Conservation (phyloP, 2,797 vertebrate genomes). For the Poecile montanus region DNA sequence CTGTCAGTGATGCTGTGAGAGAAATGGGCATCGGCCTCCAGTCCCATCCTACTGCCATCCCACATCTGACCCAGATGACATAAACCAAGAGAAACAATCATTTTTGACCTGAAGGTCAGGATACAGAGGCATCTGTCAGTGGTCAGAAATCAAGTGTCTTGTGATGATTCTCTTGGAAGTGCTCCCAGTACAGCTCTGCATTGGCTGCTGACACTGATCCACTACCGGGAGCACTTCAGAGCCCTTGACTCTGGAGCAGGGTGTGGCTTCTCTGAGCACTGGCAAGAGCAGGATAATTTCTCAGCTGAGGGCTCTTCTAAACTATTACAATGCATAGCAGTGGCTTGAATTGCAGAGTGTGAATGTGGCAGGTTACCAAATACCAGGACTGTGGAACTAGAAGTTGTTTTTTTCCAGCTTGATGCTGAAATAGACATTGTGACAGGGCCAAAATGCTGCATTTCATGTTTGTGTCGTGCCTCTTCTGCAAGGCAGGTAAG, state of each 20-base stretch:
- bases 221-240: background rate
- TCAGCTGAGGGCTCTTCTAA: background rate
- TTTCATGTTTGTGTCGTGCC: background rate
- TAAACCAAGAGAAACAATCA: background rate
- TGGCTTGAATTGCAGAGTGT: background rate
- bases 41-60: background rate
- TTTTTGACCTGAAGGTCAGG: background rate
- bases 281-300: background rate
- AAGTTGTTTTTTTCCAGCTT: background rate
- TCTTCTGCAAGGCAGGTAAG: background rate
- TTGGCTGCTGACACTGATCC: background rate
- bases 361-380: background rate
- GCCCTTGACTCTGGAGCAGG: background rate
- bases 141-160: background rate
- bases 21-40: background rate
- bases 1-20: background rate
- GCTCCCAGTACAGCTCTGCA: background rate
- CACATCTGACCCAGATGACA: background rate
- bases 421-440: background rate
- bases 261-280: background rate
- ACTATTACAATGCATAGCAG: background rate
- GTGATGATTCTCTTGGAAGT: background rate
- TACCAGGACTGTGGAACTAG: background rate
- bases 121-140: background rate
- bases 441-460: background rate